Evolutionary conservation across 2,888 invertebrate species (phyloP), one percentile per base, ranked within the genome.

Genomic region (Trissonchulus latispiculum): DNA sequence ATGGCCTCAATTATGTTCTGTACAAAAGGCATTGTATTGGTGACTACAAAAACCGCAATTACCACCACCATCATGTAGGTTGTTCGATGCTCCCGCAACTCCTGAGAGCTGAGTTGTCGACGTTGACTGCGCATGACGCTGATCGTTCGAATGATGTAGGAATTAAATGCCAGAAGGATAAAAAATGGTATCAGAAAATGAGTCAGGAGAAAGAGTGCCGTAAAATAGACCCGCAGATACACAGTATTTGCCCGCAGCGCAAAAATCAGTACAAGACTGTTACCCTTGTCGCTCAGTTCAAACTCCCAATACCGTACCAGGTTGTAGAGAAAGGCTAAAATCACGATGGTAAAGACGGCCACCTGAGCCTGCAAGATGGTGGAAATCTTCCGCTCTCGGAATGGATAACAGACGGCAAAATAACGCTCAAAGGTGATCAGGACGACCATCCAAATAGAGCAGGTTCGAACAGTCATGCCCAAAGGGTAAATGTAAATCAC

Each of bases 351-450:
- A 33, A n/a, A 3, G 23, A 68, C 69, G 18, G 69, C 69, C n/a
- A 23, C n/a, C 15, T 68, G 69, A 2, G 69, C 69, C 3, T 68
- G 69, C 32, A 8, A 36, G 8, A 68, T 68, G 8, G 36, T 68
- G 2, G 35, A 2, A 8, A 68, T 68, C 8, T 36, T 32, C 31
- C 36, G 3, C 3, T 33, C 28, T 15, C 36, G 15, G 36, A 68
- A 68, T 15, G 69, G 69, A 68, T 68, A 68, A n/a, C 69, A 68
- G 36, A 68, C 35, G 3, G 69, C 69, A 33, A 68, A 68, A 68
- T 36, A 68, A 2, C 69, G 69, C 36, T 68, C 69, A 32, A 68
- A 36, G n/a, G 69, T 68, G 23, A 68, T 68, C 69, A 68, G n/a
- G 8, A 68, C 69, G 8, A 68, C n/a, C 33, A 33, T 68, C 69